phyloP scores from a whole-genome alignment of 2,113 vertebrate genomes.

The Oreotrochilus melanogaster region DNA sequence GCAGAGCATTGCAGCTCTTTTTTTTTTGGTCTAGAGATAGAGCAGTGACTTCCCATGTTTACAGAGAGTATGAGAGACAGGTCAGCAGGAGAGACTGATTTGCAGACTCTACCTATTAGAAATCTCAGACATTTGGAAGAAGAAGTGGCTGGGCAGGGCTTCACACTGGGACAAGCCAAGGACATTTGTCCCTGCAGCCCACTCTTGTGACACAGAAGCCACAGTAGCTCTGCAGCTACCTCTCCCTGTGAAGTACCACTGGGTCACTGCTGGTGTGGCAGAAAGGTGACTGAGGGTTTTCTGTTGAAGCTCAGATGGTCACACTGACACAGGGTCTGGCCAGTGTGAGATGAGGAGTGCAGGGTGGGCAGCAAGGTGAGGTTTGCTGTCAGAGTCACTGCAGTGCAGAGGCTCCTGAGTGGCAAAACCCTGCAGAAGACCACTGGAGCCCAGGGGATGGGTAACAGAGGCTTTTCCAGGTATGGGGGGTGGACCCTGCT shows the following conservation, averaged over 20 bases:
- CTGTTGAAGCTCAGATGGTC: neutral
- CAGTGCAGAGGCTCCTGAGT: neutral
- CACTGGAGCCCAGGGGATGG: rapidly evolving
- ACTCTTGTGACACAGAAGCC: neutral
- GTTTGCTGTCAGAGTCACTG: neutral
- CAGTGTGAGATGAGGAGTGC: rapidly evolving
- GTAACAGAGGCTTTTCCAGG: neutral
- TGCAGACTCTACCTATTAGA: neutral
- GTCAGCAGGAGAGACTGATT: neutral
- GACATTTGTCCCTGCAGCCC: neutral
- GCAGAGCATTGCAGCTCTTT: neutral
- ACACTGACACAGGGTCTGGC: neutral
- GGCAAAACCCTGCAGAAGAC: neutral
- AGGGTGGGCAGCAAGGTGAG: neutral
- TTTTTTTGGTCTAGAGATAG: neutral
- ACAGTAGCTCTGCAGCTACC: neutral
- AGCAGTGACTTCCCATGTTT: neutral
- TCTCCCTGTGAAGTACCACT: rapidly evolving
- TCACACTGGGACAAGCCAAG: neutral
- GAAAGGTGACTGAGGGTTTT: neutral
- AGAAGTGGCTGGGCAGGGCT: neutral
- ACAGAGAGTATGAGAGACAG: neutral
- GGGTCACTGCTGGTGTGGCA: neutral
- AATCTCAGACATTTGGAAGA: neutral
- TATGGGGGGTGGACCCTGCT: neutral